Conservation (phyloP, 2,888 invertebrate genomes). For the Ganaspis brasiliensis region DNA sequence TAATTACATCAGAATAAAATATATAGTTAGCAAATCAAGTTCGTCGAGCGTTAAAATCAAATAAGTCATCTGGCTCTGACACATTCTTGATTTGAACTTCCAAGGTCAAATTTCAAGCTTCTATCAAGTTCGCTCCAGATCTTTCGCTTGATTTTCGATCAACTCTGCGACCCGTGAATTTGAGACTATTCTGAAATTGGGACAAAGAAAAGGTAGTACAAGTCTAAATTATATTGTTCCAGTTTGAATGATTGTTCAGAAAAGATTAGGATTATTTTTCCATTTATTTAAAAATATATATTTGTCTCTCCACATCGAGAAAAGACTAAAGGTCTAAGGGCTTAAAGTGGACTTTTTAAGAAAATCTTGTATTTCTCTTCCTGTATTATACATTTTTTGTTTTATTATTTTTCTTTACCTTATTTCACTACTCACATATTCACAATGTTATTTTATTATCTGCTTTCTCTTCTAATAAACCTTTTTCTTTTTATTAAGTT, state of each 20-base stretch:
- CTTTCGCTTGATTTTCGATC: constrained; percentile 28
- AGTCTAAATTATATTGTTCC: not conserved
- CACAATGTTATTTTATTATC: too few species aligned
- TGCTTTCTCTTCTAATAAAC: too few species aligned
- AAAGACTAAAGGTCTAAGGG: too few species aligned
- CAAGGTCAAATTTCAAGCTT: constrained; percentile 10
- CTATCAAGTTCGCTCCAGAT: constrained; percentile 16
- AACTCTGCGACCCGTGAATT: constrained; percentile 7
- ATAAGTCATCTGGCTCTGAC: constrained; percentile 3
- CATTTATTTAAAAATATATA: not conserved
- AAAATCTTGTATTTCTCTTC: too few species aligned
- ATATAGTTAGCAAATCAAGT: not conserved
- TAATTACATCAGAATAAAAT: too few species aligned
- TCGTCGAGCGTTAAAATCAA: not conserved
- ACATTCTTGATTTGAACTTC: constrained; percentile 24
- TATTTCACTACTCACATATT: too few species aligned
- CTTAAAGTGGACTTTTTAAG: too few species aligned
- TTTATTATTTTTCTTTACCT: too few species aligned
- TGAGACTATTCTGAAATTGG: not conserved
- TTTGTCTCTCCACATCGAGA: too few species aligned
- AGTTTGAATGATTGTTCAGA: not conserved
- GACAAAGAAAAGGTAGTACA: not conserved
- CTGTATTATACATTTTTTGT: too few species aligned
- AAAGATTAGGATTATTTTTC: not conserved
- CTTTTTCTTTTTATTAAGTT: too few species aligned